phyloP scores from a whole-genome alignment of 2,888 invertebrate species.

The Ypsolopha sequella region DNA sequence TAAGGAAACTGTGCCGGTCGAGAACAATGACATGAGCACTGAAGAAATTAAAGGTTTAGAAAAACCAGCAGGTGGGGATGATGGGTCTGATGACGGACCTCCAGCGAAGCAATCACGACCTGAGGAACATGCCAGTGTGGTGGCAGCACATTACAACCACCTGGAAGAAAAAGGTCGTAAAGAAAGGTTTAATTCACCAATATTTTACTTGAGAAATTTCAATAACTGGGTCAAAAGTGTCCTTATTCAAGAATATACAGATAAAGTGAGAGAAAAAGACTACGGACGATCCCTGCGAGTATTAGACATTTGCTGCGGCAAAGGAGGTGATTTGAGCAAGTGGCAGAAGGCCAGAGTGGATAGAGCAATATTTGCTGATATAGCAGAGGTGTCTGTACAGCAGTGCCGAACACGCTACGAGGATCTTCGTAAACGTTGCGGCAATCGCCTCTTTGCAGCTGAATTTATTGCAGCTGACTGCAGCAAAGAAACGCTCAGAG shows the following conservation, averaged over 20 bases:
- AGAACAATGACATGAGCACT: no score
- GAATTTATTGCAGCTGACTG: constrained; percentile 95
- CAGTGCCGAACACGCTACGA: constrained; percentile 90
- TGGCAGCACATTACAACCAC: constrained; percentile 95
- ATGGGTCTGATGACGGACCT: no score
- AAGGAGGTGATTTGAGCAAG: constrained; percentile 98
- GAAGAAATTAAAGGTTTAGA: no score
- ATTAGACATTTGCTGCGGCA: constrained; percentile 97
- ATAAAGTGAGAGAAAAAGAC: constrained; percentile 75
- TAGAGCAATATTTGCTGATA: constrained; percentile 91
- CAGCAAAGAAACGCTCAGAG: constrained; percentile 83
- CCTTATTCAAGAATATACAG: constrained; percentile 87
- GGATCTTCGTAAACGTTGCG: constrained; percentile 68
- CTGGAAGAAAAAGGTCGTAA: constrained; percentile 85
- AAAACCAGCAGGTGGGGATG: no score
- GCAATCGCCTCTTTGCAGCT: constrained; percentile 75
- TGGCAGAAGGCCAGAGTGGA: constrained; percentile 89
- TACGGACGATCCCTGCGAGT: constrained; percentile 79
- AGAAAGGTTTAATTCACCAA: constrained; percentile 88
- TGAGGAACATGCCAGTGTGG: constrained; percentile 69
- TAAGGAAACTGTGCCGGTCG: no score
- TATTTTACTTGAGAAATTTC: constrained; percentile 94
- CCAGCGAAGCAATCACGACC: neutral
- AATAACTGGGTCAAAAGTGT: constrained; percentile 99
- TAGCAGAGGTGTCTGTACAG: constrained; percentile 92